These are phyloP conservation scores for Coenonympha glycerion DNA, from an alignment of 2,888 invertebrate genomes.

Conservation along the genomic window DNA sequence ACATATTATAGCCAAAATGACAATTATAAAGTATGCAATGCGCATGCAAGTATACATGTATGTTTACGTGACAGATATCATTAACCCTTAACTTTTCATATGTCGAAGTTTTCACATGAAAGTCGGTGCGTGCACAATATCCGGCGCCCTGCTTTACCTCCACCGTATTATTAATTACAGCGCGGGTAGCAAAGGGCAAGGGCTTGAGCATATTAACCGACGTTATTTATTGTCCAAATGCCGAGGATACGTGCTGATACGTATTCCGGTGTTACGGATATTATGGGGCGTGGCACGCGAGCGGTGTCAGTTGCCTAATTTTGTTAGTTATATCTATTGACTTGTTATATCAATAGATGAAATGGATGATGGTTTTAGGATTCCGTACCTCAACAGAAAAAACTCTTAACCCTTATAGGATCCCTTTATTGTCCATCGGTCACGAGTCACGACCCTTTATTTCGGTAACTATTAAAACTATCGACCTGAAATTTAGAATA, in stretches of 20 bases:
- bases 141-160: slow-evolving; percentile 54
- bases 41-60: too few species aligned
- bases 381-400: too few species aligned
- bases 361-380: too few species aligned
- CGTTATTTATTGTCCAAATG: slow-evolving; percentile 61
- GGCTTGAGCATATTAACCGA: slow-evolving; percentile 62
- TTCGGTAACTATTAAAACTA: too few species aligned
- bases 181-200: slow-evolving; percentile 31
- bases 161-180: slow-evolving; percentile 65
- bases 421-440: too few species aligned
- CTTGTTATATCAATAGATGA: too few species aligned
- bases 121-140: slow-evolving; percentile 24
- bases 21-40: too few species aligned
- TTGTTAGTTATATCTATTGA: too few species aligned
- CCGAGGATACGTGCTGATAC: slow-evolving; percentile 61
- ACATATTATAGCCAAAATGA: too few species aligned
- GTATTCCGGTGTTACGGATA: slow-evolving; percentile 55
- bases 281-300: slow-evolving; percentile 61
- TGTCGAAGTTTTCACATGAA: slow-evolving; percentile 14
- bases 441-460: too few species aligned
- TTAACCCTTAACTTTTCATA: slow-evolving; percentile 13
- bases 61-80: neutral
- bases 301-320: neutral
- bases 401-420: too few species aligned
- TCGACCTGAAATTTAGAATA: too few species aligned